Evolutionary conservation across 2,797 vertebrate genomes (phyloP), one percentile per base, ranked within the genome.

Genomic region (Epinephelus awoara): DNA sequence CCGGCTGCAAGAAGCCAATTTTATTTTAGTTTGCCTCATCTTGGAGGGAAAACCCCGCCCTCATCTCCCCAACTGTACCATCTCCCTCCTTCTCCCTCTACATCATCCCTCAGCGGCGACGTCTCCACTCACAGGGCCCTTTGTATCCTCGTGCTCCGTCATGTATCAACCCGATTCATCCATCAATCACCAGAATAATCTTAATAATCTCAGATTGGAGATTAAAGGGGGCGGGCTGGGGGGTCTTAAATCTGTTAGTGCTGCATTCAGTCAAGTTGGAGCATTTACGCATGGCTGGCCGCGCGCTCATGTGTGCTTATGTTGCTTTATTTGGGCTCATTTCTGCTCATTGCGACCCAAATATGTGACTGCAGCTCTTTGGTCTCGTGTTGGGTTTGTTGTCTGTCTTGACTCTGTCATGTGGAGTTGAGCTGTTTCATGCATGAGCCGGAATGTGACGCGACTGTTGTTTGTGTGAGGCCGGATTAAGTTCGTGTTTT

Each of bases 31-130:
- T 92, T 67, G 83, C 80, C 79, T 90, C 88, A 75, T 93, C 74
- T 91, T 78, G 70, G 83, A 83, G 82, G 69, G 65, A 66, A 91
- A 92, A 83, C 92, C 87, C 91, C 94, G 92, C 95, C 95, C 94
- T 85, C 89, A 2, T 29, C 66, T 82, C 82, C 47, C 38, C 72
- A 8, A 19, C 80, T 75, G 78, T 85, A 68, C 78, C 80, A 68
- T 77, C 83, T 85, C 75, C 52, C 77, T 72, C 78, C 75, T 67
- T 49, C 62, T 72, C 73, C 54, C 55, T 42, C 69, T 56, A 25
- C 21, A 21, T 73, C 92, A 73, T 78, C 79, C 78, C 79, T 90
- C 68, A 75, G 86, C 79, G 75, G 89, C 68, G 91, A 93, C 42
- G 90, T 93, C 91, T 90, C 92, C 23, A 25, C 72, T 49, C 80